These are phyloP conservation scores for Nannoperca obscura DNA, from an alignment of 2,797 vertebrate genomes.

Conservation along the genomic window DNA sequence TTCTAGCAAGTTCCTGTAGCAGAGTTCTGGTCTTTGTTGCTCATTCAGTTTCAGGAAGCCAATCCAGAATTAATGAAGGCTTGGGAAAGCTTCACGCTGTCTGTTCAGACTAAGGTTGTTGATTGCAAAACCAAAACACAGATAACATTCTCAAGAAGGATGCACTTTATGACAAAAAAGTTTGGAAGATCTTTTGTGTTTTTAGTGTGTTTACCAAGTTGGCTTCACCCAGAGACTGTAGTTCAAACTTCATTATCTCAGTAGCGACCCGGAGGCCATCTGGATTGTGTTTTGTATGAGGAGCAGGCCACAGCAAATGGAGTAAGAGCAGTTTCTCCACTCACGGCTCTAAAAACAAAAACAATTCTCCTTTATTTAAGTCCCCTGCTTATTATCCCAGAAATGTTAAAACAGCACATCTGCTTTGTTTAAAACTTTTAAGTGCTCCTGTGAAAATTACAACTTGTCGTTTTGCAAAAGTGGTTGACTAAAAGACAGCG, in stretches of 20 bases:
- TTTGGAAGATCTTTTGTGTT: constrained; percentile 13
- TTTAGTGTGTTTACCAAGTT: constrained; percentile 46
- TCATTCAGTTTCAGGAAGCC: constrained; percentile 42
- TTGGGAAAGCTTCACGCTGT: constrained; percentile 26
- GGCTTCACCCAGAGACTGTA: constrained; percentile 35
- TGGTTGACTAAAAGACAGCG: background rate
- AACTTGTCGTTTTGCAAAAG: constrained; percentile 8
- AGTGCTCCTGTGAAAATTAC: constrained; percentile 29
- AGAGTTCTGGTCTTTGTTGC: constrained; percentile 33
- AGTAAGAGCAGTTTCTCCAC: constrained; percentile 51
- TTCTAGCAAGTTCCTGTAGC: constrained; percentile 3
- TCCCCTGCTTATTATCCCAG: background rate
- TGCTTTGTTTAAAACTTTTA: constrained; percentile 45
- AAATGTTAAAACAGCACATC: constrained; percentile 33
- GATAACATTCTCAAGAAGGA: constrained; percentile 11
- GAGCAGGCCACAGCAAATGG: constrained; percentile 42
- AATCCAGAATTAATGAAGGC: constrained; percentile 14
- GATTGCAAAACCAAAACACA: constrained; percentile 19
- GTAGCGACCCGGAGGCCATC: constrained; percentile 41
- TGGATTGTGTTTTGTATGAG: constrained; percentile 59
- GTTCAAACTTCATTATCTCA: constrained; percentile 60
- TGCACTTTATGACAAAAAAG: constrained; percentile 15
- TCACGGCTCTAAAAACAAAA: constrained; percentile 38
- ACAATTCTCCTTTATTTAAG: constrained; percentile 35
- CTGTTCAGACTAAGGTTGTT: constrained; percentile 20